These are phyloP conservation scores for Gobio occitaniae DNA, from an alignment of 2,797 vertebrate species.

Conservation along the genomic window DNA sequence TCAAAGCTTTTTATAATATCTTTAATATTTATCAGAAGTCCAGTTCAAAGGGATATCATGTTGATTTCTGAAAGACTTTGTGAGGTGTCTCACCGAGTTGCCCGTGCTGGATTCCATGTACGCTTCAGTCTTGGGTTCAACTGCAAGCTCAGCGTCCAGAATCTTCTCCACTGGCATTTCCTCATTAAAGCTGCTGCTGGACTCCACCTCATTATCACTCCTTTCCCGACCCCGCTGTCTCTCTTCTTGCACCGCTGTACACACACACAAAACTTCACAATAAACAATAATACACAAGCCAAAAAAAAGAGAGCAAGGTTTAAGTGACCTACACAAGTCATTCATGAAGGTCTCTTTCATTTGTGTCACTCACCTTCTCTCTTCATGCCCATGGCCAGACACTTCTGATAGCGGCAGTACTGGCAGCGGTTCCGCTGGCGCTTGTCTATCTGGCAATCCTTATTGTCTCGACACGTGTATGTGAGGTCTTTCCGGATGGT, in stretches of 20 bases:
- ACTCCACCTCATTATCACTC: constrained; percentile 79
- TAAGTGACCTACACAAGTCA: background rate
- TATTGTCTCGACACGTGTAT: constrained; percentile 93
- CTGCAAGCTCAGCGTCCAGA: constrained; percentile 85
- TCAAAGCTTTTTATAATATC: background rate
- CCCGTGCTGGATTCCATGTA: constrained; percentile 74
- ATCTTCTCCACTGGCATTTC: constrained; percentile 89
- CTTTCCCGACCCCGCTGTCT: constrained; percentile 84
- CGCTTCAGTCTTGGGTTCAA: constrained; percentile 84
- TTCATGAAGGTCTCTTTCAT: background rate
- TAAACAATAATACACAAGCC: background rate
- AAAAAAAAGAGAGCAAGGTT: background rate
- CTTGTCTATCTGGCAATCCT: constrained; percentile 95
- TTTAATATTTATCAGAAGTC: background rate
- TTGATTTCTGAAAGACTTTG: background rate
- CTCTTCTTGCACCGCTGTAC: constrained; percentile 86
- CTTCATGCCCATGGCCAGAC: constrained; percentile 96
- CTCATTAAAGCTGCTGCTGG: constrained; percentile 73
- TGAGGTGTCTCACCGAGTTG: constrained; percentile 75
- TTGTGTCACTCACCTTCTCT: constrained; percentile 86
- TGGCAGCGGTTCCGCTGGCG: constrained; percentile 96
- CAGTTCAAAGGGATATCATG: background rate
- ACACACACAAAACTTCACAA: background rate
- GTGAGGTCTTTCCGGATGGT: constrained; percentile 94
- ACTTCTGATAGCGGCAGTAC: constrained; percentile 94